Base-by-base conservation (phyloP, 2,797 vertebrate species). In the Pseudochromis fuscus region DNA sequence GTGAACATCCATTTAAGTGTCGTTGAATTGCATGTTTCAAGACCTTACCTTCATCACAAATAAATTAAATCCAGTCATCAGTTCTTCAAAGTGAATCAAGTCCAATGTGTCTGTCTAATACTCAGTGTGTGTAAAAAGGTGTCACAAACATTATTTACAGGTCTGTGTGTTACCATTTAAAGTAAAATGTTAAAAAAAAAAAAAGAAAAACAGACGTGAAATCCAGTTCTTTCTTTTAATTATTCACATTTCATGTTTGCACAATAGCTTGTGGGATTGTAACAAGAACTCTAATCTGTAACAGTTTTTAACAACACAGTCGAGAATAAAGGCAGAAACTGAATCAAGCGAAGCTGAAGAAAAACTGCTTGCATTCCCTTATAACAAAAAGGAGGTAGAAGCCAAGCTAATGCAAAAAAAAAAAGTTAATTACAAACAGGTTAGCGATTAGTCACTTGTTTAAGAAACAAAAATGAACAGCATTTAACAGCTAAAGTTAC, bases 151-250 rank as follows among this genome's bases (percentile, higher is more conserved):
- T 27, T 38, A 7, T n/a, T n/a, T n/a, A n/a, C n/a, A n/a, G n/a
- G n/a, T n/a, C n/a, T 23, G 2, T 58, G 10, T 13, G 25, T 16
- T 61, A 4, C 23, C 11, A 61, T 23, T 49, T 5, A 67, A 37
- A 67, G 2, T 50, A 49, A 7, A 3, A 44, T 27, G 12, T 13
- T 7, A 3, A n/a, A 67, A 9, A 19, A 65, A 75, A 66, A 28
- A 15, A 65, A 13, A 67, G 16, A 28, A 72, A 45, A 63, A 64
- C 7, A 38, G n/a, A n/a, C n/a, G n/a, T n/a, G n/a, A n/a, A 31
- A 38, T 72, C 16, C 45, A 82, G 42, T 49, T 69, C 16, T 67
- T 75, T 13, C 11, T 65, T 87, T 91, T 90, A 89, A 80, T 91
- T 35, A 71, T 48, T 49, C 65, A 84, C 42, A 58, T 18, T 72